A percentile compares a stretch with the other conserved stretches of the same genome.
Evolutionary conservation across 92 coral and sea anemone genomes (phyloP).

Genomic region (Anthopleura xanthogrammica): DNA sequence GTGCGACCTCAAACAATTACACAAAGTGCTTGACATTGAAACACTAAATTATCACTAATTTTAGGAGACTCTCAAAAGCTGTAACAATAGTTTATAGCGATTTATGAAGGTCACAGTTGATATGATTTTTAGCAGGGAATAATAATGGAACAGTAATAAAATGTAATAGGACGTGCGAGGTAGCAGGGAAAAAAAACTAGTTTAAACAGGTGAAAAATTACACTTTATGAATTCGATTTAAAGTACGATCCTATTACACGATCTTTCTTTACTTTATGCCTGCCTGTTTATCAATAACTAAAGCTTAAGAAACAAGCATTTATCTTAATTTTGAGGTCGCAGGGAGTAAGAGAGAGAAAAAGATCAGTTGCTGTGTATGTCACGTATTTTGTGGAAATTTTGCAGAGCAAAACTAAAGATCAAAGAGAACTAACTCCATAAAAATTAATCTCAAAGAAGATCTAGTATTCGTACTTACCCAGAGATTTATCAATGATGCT

Average conservation of each 20-base stretch:
- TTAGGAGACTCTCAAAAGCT: too few relatives aligned
- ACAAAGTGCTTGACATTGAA: neutral
- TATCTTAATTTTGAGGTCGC: neutral
- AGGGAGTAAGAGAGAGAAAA: neutral
- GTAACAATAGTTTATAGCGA: neutral
- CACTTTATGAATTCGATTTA: neutral
- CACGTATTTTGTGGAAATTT: neutral
- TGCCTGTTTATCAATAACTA: neutral
- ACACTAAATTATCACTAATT: neutral
- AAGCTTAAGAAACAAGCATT: neutral
- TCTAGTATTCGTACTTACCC: conserved; percentile 20
- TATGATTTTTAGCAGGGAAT: neutral
- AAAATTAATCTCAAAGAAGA: neutral
- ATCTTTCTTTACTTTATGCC: neutral
- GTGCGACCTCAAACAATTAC: neutral
- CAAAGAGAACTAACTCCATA: neutral
- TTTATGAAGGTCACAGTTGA: neutral
- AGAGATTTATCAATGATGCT: conserved; percentile 42
- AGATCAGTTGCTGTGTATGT: neutral
- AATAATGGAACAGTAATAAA: neutral
- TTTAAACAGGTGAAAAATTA: neutral
- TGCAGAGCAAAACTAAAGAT: neutral
- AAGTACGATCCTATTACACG: neutral
- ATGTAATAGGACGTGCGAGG: neutral
- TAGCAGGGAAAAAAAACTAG: neutral